Base-by-base conservation (phyloP, 2,113 vertebrate species). In the Cavia aperea region DNA sequence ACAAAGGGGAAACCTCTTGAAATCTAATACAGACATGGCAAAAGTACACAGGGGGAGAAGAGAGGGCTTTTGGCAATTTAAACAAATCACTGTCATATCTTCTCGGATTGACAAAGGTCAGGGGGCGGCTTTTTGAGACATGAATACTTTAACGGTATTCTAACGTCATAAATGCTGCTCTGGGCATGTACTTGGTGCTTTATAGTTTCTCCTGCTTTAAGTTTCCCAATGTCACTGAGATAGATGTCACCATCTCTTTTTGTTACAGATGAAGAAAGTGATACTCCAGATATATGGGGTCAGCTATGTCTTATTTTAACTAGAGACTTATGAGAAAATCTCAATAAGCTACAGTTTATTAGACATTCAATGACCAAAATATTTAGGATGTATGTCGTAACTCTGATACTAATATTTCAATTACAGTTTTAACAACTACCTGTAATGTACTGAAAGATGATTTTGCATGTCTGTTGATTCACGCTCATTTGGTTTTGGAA, bases 1-100 rank as follows among this genome's bases (percentile, higher is more conserved):
- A 85, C 93, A 93, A 95, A 94, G 93, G 95, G 84, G 86, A 92
- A 92, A 92, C 84, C 90, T 96, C 86, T 87, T 95, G 94, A 97
- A 96, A 95, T 73, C 92, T 24, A 92, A 96, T 75, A 88, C 49
- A 73, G 72, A 83, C 5, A 5, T 43, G 33, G 15, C 39, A 94
- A 63, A 86, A 85, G 83, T 24, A 21, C 56, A 43, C 60, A 18
- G 70, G 63, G 65, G 79, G 29, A 81, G 62, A 29, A 75, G 33
- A 92, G 79, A 72, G 72, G 56, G 10, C 33, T 88, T 87, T 39
- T 56, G 86, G 92, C 72, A 89, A 79, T 79, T 65, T 33, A 54
- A 65, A 77, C 60, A 87, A 93, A 88, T 43, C 18, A 68, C 33
- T 87, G 70, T 89, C 86, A 46, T 10, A 65, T 92, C 88, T 54